Conservation (phyloP, 2,888 invertebrate genomes). For the Cosmorhoe ocellata region DNA sequence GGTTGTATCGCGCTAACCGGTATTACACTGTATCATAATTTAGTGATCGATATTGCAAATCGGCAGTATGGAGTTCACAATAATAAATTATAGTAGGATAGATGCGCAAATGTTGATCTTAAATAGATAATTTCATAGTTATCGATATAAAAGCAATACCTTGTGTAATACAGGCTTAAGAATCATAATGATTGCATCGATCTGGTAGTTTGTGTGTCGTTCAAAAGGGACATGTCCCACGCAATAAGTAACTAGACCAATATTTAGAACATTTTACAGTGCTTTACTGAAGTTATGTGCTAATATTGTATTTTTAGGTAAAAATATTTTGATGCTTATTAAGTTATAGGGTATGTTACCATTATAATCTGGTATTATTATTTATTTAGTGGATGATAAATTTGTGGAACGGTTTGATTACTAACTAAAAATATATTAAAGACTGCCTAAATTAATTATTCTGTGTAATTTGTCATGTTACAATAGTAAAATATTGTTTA, state of each 20-base stretch:
- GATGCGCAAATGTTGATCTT: constrained; percentile 30
- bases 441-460: constrained; percentile 81
- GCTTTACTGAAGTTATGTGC: constrained; percentile 73
- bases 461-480: constrained; percentile 66
- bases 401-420: constrained; percentile 66
- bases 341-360: constrained; percentile 75
- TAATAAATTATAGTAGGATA: constrained; percentile 32
- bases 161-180: constrained; percentile 45
- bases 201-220: constrained; percentile 56
- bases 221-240: constrained; percentile 54
- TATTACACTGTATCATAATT: constrained; percentile 37
- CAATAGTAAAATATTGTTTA: constrained; percentile 61
- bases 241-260: constrained; percentile 81
- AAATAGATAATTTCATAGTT: constrained; percentile 25
- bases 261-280: constrained; percentile 79
- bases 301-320: constrained; percentile 69
- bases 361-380: constrained; percentile 73
- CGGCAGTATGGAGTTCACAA: constrained; percentile 16
- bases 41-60: constrained; percentile 29
- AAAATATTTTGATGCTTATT: constrained; percentile 62
- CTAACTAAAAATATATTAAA: constrained; percentile 74
- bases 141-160: constrained; percentile 36
- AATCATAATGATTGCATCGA: constrained; percentile 55
- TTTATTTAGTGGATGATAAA: constrained; percentile 70
- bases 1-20: constrained; percentile 43